These are phyloP conservation scores for Terebella lapidaria DNA, from an alignment of 2,888 invertebrate genomes.

Conservation along the genomic window DNA sequence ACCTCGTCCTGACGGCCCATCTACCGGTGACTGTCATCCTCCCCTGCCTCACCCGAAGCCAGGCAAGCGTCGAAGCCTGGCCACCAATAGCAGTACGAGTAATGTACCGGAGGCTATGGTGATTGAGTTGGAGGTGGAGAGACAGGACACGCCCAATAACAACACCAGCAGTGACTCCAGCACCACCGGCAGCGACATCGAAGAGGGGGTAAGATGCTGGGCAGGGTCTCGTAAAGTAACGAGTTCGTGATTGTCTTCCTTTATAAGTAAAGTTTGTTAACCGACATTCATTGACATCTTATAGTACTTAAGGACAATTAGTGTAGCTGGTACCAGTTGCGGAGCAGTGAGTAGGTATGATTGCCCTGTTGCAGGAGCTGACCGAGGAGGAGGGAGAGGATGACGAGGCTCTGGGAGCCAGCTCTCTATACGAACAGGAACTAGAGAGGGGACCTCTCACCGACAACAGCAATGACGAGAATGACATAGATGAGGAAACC, in stretches of 20 bases:
- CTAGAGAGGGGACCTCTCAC: slow-evolving; percentile 7
- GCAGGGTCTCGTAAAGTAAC: too few relatives aligned
- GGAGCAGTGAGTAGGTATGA: too few relatives aligned
- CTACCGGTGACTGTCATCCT: too few relatives aligned
- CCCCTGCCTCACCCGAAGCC: not conserved
- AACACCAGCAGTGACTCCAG: slow-evolving; percentile 4
- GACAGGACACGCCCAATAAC: slow-evolving; percentile 5
- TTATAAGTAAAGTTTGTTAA: too few relatives aligned
- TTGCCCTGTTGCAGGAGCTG: not conserved
- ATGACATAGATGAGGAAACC: slow-evolving; percentile 80
- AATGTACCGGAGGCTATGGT: slow-evolving; percentile 7
- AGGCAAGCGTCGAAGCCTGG: not conserved
- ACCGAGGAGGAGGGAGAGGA: not conserved
- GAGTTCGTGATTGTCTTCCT: too few relatives aligned
- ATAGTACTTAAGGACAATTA: too few relatives aligned
- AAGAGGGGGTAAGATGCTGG: not conserved
- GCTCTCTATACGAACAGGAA: not conserved
- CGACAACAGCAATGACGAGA: slow-evolving; percentile 63
- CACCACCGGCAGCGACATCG: not conserved
- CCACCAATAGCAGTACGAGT: slow-evolving; percentile 4
- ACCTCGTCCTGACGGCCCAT: too few relatives aligned
- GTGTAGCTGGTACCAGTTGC: too few relatives aligned
- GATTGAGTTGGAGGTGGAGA: slow-evolving; percentile 17
- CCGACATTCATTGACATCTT: too few relatives aligned
- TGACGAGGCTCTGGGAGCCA: too few relatives aligned